Conservation (phyloP, 35 echinoderm and acorn worm genomes). For the Holothuria glaberrima region DNA sequence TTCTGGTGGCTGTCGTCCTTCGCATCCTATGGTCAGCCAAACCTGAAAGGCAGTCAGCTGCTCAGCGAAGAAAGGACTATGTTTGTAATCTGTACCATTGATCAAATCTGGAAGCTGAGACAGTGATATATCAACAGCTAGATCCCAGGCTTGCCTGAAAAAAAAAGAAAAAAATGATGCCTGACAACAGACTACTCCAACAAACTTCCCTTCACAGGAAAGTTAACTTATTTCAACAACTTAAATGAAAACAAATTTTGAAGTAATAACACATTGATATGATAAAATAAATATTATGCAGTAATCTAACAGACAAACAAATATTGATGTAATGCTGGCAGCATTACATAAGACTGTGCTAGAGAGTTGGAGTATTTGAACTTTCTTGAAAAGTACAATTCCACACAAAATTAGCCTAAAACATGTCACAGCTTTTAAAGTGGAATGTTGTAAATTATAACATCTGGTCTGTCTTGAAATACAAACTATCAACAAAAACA, state of each 20-base stretch:
- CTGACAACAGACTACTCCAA: background rate
- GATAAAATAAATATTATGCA: no score
- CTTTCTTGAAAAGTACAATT: no score
- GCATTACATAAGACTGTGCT: no score
- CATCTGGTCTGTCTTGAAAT: no score
- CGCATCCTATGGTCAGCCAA: conserved; percentile 89
- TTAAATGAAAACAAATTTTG: no score
- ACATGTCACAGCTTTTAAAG: no score
- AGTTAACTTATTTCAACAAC: background rate
- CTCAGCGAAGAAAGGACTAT: conserved; percentile 99
- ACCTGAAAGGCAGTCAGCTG: conserved; percentile 97
- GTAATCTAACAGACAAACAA: background rate
- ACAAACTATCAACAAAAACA: no score
- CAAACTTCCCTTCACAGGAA: background rate
- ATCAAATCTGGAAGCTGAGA: conserved; percentile 85
- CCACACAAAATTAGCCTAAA: no score
- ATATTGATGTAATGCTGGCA: background rate
- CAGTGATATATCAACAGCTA: conserved; percentile 92
- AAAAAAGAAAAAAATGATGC: background rate
- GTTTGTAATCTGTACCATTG: conserved; percentile 87
- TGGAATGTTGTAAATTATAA: no score
- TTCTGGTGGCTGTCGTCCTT: conserved; percentile 90
- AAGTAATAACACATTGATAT: no score
- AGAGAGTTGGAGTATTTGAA: no score
- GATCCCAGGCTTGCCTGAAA: conserved; percentile 98